These are phyloP conservation scores for Poecilobothrus nobilitatus DNA, from an alignment of 2,888 invertebrate species.

Conservation along the genomic window DNA sequence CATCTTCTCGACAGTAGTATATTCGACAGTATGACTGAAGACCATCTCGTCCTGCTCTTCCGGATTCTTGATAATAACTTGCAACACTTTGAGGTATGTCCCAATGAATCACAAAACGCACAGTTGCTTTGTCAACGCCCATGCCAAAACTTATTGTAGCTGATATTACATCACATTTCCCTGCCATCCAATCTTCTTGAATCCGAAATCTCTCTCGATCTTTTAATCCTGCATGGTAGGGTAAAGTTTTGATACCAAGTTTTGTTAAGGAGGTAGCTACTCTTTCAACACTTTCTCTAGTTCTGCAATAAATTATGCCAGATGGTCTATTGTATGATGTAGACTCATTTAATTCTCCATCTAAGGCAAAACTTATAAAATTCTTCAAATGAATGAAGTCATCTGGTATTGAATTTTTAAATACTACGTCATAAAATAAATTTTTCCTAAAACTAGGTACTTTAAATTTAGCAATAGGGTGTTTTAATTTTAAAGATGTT, in stretches of 20 bases:
- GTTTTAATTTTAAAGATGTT: constrained; percentile 57
- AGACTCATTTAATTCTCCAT: constrained; percentile 42
- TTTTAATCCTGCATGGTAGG: constrained; percentile 86
- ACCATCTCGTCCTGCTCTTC: constrained; percentile 90
- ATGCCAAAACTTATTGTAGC: constrained; percentile 99
- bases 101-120: constrained; percentile 96
- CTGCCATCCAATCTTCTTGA: constrained; percentile 89
- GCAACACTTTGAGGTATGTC: constrained; percentile 90
- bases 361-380: constrained; percentile 55
- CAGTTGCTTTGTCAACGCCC: constrained; percentile 96
- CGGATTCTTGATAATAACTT: constrained; percentile 71
- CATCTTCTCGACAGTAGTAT: constrained; percentile 76
- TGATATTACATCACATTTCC: constrained; percentile 80
- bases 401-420: constrained; percentile 74
- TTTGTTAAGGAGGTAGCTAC: constrained; percentile 67
- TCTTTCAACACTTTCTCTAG: constrained; percentile 80
- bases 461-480: constrained; percentile 66
- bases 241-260: constrained; percentile 64
- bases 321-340: constrained; percentile 48
- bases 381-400: constrained; percentile 70
- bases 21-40: constrained; percentile 80
- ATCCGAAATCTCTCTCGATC: constrained; percentile 62
- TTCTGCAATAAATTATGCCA: constrained; percentile 92
- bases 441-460: constrained; percentile 86
- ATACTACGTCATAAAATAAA: constrained; percentile 88